Base-by-base conservation (phyloP, 2,113 vertebrate species). In the Actenoides hombroni region DNA sequence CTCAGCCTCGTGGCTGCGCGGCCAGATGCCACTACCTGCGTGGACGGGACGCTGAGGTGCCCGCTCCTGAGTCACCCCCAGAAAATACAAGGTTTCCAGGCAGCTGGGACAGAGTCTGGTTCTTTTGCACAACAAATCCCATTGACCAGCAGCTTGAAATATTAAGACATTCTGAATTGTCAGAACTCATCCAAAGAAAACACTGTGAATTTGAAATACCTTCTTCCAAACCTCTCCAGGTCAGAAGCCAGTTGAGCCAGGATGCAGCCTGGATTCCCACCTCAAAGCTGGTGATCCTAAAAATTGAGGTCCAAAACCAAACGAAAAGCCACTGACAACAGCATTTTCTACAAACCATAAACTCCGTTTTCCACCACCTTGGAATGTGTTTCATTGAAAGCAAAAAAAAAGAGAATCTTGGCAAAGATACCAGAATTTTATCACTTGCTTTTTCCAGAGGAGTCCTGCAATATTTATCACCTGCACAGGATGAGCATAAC, bases 381-480 rank as follows among this genome's bases (percentile, higher is more conserved):
- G 82, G 81, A 92, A 94, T 44, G 24, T 57, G 40, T 89, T 95
- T 85, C 16, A 3, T 44, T 78, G 44, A 88, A 82, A 57, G 9
- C 19, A 53, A 92, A 84, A 92, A 84, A 84, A 78, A 82, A 16
- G 1, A 84, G 31, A 82, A 79, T 40, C 39, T 92, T 95, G 81
- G 77, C 89, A 92, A 94, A 87, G 48, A 60, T 2, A 76, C 16
- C 33, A 85, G 35, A 76, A 85, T 82, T 87, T 92, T 90, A 89
- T 92, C 35, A 31, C 33, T 75, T 93, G 29, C 33, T 71, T 93
- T 95, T 94, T 84, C 74, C 78, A 92, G 44, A 68, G 60, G 8
- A 71, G 59, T 69, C n/a, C 74, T 93, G 78, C 14, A 69, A 39
- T 91, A 91, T 93, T 94, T 96, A 80, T 87, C 91, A 86, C 63